These are phyloP conservation scores for Episyrphus balteatus DNA, from an alignment of 1,140 invertebrate species.

Conservation along the genomic window DNA sequence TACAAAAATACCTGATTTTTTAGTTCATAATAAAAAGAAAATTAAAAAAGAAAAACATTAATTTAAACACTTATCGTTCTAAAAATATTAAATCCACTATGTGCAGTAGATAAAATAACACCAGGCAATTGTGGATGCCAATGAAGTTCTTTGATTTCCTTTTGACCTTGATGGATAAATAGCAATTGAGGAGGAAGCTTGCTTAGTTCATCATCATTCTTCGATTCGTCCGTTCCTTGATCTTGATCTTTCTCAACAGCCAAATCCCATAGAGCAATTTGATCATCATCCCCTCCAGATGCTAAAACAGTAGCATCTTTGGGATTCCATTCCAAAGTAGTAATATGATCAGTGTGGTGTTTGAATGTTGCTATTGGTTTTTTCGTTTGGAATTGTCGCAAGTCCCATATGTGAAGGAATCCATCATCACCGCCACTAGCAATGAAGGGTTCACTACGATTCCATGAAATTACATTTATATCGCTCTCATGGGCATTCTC, in stretches of 20 bases:
- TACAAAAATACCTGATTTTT: neutral
- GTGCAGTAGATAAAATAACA: slow-evolving; percentile 86
- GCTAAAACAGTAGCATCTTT: slow-evolving; percentile 85
- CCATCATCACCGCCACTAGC: slow-evolving; percentile 95
- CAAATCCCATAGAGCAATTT: slow-evolving; percentile 95
- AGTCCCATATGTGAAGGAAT: slow-evolving; percentile 87
- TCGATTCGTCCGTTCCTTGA: slow-evolving; percentile 43
- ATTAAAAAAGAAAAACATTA: neutral
- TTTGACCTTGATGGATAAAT: slow-evolving; percentile 98
- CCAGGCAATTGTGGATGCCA: slow-evolving; percentile 96
- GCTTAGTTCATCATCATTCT: slow-evolving; percentile 37
- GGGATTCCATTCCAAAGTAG: slow-evolving; percentile 95
- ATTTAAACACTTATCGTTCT: slow-evolving; percentile 88
- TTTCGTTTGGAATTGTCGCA: slow-evolving; percentile 74
- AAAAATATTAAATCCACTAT: slow-evolving; percentile 93
- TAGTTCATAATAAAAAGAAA: neutral
- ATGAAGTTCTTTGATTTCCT: slow-evolving; percentile 95
- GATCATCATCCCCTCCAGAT: slow-evolving; percentile 87
- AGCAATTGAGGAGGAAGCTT: slow-evolving; percentile 88
- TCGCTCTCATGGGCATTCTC: slow-evolving; percentile 81
- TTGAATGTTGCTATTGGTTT: slow-evolving; percentile 85
- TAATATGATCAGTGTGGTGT: slow-evolving; percentile 84
- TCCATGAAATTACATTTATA: slow-evolving; percentile 98
- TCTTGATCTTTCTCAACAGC: slow-evolving; percentile 70
- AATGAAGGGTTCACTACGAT: slow-evolving; percentile 79